A percentile compares a stretch with the other conserved stretches of the same genome.
These are phyloP conservation scores for Okamejei kenojei DNA, from an alignment of 2,797 vertebrate genomes.

Conservation along the genomic window DNA sequence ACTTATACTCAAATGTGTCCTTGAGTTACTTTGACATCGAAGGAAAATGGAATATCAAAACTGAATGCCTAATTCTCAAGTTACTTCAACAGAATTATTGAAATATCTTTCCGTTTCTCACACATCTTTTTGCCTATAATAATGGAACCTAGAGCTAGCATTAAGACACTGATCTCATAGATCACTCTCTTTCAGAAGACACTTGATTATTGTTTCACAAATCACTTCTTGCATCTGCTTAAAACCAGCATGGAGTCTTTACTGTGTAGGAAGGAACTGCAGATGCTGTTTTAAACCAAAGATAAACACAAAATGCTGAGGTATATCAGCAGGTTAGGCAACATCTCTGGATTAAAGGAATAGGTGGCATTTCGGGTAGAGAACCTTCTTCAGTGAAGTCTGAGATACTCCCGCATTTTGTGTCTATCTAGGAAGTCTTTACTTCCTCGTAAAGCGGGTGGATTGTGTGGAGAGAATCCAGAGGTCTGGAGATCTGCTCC, in stretches of 20 bases:
- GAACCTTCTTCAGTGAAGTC: no score
- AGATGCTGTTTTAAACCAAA: no score
- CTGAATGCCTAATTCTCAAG: not conserved
- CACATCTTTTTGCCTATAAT: not conserved
- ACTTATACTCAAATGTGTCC: not conserved
- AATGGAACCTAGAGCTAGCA: not conserved
- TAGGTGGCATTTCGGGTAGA: no score
- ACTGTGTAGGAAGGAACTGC: no score
- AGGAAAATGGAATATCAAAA: not conserved
- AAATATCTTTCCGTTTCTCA: constrained; percentile 48
- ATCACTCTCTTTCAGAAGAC: not conserved
- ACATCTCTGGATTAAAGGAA: no score
- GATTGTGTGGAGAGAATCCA: not conserved
- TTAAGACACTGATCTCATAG: not conserved
- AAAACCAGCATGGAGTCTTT: not conserved
- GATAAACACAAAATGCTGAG: no score
- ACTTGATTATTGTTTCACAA: not conserved
- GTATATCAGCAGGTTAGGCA: no score
- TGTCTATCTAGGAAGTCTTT: no score
- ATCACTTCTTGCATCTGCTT: not conserved
- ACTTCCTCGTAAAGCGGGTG: not conserved
- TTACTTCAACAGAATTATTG: constrained; percentile 17
- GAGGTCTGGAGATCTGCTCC: no score
- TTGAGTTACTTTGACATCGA: not conserved
- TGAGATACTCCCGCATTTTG: not conserved